Evolutionary conservation across 2,888 invertebrate species (phyloP), one percentile per base, ranked within the genome.

Genomic region (Linyphia triangularis): DNA sequence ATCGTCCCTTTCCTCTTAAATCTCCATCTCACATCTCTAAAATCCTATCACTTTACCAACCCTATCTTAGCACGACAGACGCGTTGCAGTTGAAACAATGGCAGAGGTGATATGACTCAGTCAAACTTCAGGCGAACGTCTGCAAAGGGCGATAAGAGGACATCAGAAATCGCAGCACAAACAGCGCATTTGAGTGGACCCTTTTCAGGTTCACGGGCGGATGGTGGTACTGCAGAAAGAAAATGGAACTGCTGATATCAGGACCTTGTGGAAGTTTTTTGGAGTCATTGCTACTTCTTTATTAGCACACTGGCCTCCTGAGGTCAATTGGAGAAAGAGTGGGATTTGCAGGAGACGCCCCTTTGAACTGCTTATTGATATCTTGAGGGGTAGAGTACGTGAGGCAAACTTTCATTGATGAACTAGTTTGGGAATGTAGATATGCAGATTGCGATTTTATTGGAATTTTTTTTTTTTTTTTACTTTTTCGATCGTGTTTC

Each of bases 21-120:
- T 13, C 37, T 19, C 33, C 13, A 69, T n/a, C n/a, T 30, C 28
- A 30, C n/a, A 37, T 69, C 67, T 69, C 67, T 9, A n/a, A 65
- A n/a, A 28, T 40, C 13, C 22, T 69, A 69, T 69, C 67, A 37
- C 33, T 37, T 37, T 19, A 13, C 19, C 37, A 69, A 37, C 67
- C 22, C 33, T 57, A 72, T 77, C 51, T 79, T 28, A n/a, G 33
- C n/a, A 33, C 4, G 65, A 67, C 67, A 65, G 51, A 77, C 67
- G 40, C 22, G 22, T 26, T 37, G 65, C 43, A 65, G 78, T 78
- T 40, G 43, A 79, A 79, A 79, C 79, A 79, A 79, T 79, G 67
- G 79, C 51, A 30, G 51, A 43, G 51, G 67, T 51, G 79, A 79
- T 79, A 79, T 79, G 79, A 79, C 79, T 79, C 79, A 79, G 67